phyloP scores from a whole-genome alignment of 2,797 vertebrate genomes.

The Sebastes hubbsi region DNA sequence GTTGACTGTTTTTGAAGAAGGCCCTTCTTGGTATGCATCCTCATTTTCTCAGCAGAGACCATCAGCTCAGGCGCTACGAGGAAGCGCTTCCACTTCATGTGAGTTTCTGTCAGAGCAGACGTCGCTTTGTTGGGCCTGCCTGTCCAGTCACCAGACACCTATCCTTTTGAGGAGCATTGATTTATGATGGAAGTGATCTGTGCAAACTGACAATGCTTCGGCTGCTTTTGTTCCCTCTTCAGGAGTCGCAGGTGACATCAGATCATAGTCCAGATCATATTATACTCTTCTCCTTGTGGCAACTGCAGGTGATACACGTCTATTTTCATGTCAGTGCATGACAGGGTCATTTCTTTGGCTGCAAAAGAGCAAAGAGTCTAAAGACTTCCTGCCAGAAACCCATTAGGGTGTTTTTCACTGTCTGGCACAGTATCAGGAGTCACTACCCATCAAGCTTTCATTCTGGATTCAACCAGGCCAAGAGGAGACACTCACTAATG shows the following conservation, averaged over 20 bases:
- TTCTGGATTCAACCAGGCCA: conserved; percentile 57
- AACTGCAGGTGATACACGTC: conserved; percentile 31
- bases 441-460: conserved; percentile 58
- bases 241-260: conserved; percentile 57
- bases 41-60: conserved; percentile 31
- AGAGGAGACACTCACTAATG: conserved; percentile 55
- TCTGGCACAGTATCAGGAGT: conserved; percentile 65
- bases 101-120: conserved; percentile 58
- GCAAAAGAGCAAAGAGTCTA: conserved; percentile 42
- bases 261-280: conserved; percentile 42
- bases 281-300: conserved; percentile 46
- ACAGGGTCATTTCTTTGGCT: conserved; percentile 34
- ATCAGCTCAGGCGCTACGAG: not conserved
- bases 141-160: conserved; percentile 81
- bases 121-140: conserved; percentile 55
- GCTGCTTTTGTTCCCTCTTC: conserved; percentile 59
- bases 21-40: not conserved
- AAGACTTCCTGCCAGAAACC: conserved; percentile 57
- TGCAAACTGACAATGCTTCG: conserved; percentile 60
- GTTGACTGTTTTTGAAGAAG: not conserved
- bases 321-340: conserved; percentile 27
- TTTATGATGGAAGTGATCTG: conserved; percentile 82
- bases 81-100: conserved; percentile 23
- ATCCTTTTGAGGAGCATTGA: conserved; percentile 66
- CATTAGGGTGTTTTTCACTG: conserved; percentile 62